Conservation (phyloP, 2,797 vertebrate species). For the Apogon talboti region DNA sequence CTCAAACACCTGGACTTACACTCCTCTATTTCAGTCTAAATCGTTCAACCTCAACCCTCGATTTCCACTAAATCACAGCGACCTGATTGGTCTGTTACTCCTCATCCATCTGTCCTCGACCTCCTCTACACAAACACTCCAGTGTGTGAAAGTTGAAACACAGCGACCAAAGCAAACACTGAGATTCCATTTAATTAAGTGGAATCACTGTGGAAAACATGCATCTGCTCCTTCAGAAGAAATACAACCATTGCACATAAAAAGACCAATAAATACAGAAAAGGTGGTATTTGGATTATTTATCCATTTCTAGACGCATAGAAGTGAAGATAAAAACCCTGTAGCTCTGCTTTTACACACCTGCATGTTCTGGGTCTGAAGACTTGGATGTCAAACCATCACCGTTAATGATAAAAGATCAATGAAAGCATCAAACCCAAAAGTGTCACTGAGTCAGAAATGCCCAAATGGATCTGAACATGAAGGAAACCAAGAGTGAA, state of each 20-base stretch:
- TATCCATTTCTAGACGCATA: too few species aligned
- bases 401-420: background rate
- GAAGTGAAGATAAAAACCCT: too few species aligned
- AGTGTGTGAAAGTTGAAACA: background rate
- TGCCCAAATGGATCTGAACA: constrained; percentile 36
- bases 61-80: constrained; percentile 23
- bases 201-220: too few species aligned
- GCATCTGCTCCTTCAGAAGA: too few species aligned
- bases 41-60: background rate
- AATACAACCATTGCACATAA: too few species aligned
- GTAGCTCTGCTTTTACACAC: too few species aligned
- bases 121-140: background rate
- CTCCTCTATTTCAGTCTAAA: background rate
- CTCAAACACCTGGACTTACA: constrained; percentile 11
- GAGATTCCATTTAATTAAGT: too few species aligned
- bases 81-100: background rate
- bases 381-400: too few species aligned
- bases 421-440: background rate
- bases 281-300: too few species aligned
- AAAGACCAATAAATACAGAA: too few species aligned
- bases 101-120: background rate
- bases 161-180: too few species aligned
- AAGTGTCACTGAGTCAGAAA: constrained; percentile 58
- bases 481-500: background rate
- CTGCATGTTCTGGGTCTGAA: too few species aligned